Percentiles rank a stretch among this genome's conserved stretches.
phyloP scores from a whole-genome alignment of 2,113 vertebrate species.

The Mungos mungo region DNA sequence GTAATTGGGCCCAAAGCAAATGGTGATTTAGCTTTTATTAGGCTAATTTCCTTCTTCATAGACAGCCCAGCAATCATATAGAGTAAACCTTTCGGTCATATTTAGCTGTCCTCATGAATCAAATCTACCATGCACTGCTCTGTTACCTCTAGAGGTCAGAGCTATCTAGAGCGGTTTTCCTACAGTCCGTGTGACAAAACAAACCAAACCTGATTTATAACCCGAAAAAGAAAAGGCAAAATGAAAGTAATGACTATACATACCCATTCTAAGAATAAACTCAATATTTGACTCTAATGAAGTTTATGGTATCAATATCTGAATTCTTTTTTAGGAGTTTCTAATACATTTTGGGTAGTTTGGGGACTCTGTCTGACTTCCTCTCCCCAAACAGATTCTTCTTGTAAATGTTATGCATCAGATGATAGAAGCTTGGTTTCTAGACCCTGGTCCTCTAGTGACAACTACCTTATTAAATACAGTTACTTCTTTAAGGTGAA shows the following conservation, averaged over 20 bases:
- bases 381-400: not conserved
- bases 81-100: not conserved
- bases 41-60: not conserved
- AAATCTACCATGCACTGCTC: not conserved
- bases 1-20: not conserved
- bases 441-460: not conserved
- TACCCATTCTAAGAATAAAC: not conserved
- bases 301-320: not conserved
- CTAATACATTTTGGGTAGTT: not conserved
- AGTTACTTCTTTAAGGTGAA: conserved; percentile 60
- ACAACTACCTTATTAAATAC: conserved; percentile 47
- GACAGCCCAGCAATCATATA: not conserved
- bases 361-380: not conserved
- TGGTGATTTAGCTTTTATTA: not conserved
- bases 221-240: not conserved
- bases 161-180: not conserved
- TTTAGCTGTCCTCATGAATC: not conserved
- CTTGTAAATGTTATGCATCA: not conserved
- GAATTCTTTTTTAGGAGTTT: not conserved
- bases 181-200: not conserved
- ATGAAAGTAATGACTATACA: not conserved
- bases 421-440: conserved; percentile 36
- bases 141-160: not conserved
- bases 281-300: not conserved
- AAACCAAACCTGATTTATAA: not conserved